Evolutionary conservation across 2,797 vertebrate species (phyloP).

Genomic region (Allobates femoralis): DNA sequence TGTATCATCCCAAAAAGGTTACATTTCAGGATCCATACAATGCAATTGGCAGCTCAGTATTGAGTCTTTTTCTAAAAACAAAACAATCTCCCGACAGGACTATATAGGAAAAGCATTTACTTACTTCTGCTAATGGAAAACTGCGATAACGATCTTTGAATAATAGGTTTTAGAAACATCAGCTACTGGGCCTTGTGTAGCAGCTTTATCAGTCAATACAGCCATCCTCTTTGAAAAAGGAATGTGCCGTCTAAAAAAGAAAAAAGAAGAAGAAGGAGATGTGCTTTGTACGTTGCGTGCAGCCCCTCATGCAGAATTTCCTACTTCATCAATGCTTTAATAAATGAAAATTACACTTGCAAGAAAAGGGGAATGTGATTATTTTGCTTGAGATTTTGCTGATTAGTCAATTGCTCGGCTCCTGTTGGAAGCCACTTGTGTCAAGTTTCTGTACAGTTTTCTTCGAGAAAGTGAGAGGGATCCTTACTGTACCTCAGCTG

Average conservation of each 20-base stretch:
- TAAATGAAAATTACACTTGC: constrained; percentile 73
- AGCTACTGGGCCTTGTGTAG: constrained; percentile 67
- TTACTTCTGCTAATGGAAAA: constrained; percentile 78
- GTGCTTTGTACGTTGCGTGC: constrained; percentile 60
- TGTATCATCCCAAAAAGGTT: constrained; percentile 71
- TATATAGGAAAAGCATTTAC: constrained; percentile 74
- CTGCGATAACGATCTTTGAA: constrained; percentile 74
- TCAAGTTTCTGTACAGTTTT: constrained; percentile 71
- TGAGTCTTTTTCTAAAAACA: constrained; percentile 71
- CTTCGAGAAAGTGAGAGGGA: constrained; percentile 66
- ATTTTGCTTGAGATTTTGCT: constrained; percentile 72
- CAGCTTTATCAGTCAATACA: constrained; percentile 68
- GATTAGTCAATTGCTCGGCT: constrained; percentile 72
- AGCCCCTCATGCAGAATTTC: constrained; percentile 50
- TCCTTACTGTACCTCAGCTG: constrained; percentile 73
- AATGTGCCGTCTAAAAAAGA: constrained; percentile 49
- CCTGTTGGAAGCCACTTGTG: constrained; percentile 68
- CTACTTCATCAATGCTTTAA: constrained; percentile 68
- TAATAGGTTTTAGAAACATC: constrained; percentile 75
- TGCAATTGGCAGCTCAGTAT: constrained; percentile 72
- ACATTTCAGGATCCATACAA: constrained; percentile 63
- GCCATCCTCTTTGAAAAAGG: constrained; percentile 68
- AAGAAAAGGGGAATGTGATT: constrained; percentile 67
- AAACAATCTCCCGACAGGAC: constrained; percentile 70
- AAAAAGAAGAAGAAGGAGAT: constrained; percentile 39